phyloP scores from a whole-genome alignment of 2,888 invertebrate species.

The Onthophagus sagittarius region DNA sequence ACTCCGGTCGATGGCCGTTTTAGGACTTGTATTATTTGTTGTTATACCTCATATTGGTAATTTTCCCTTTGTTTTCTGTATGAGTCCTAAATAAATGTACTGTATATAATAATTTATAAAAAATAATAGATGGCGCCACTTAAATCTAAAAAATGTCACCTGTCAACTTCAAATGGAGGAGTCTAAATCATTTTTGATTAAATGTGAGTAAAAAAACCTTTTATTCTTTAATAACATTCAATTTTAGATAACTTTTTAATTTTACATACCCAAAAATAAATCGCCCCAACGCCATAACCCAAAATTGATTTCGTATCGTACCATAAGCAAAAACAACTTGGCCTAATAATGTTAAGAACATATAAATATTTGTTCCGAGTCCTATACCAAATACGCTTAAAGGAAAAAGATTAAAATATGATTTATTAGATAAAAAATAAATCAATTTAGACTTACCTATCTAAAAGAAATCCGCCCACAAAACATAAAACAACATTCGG shows the following conservation, averaged over 20 bases:
- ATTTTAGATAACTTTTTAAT: not conserved
- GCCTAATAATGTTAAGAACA: slow-evolving; percentile 80
- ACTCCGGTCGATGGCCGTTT: too few relatives aligned
- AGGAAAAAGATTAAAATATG: not conserved
- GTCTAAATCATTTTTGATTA: too few relatives aligned
- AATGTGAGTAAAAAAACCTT: too few relatives aligned
- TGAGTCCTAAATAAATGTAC: too few relatives aligned
- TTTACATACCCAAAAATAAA: slow-evolving; percentile 85
- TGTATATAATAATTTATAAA: too few relatives aligned
- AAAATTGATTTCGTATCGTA: slow-evolving; percentile 71
- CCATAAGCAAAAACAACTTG: slow-evolving; percentile 87
- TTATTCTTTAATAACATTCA: too few relatives aligned
- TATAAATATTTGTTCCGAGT: slow-evolving; percentile 87
- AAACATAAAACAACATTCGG: slow-evolving; percentile 95
- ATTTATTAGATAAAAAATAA: too few relatives aligned
- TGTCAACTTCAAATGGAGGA: too few relatives aligned
- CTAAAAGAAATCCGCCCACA: slow-evolving; percentile 93
- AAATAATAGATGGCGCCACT: not conserved
- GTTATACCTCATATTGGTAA: too few relatives aligned
- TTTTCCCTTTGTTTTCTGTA: too few relatives aligned
- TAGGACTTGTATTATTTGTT: too few relatives aligned
- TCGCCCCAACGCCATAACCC: slow-evolving; percentile 88
- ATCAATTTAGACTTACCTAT: slow-evolving; percentile 58
- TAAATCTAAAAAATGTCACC: too few relatives aligned
- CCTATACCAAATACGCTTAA: slow-evolving; percentile 87